phyloP scores from a whole-genome alignment of 2,113 vertebrate genomes.

The Rhea americana region DNA sequence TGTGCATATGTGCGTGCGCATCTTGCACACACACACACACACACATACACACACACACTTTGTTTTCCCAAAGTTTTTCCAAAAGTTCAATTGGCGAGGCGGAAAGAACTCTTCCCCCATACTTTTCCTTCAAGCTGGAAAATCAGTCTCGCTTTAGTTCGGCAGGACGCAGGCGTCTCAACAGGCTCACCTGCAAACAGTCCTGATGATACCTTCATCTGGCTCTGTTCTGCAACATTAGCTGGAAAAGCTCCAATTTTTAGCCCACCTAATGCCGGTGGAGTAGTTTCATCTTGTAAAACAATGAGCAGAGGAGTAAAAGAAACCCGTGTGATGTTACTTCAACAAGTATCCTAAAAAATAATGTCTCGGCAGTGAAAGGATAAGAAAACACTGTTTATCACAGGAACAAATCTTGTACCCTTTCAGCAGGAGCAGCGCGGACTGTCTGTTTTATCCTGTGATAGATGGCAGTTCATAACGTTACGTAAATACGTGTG shows the following conservation, averaged over 20 bases:
- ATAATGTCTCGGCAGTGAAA: not conserved
- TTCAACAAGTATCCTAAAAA: not conserved
- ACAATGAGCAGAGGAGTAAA: not conserved
- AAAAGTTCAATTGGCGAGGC: not conserved
- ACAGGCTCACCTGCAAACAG: not conserved
- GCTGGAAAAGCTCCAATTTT: not conserved
- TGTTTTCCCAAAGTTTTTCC: not conserved
- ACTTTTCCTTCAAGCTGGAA: not conserved
- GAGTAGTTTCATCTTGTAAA: not conserved
- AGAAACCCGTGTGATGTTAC: not conserved
- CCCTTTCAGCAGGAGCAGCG: not conserved
- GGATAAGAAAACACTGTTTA: not conserved
- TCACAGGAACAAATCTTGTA: not conserved
- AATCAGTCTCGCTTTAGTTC: not conserved
- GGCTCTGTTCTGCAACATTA: not conserved
- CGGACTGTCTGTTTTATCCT: not conserved
- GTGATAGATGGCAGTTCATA: not conserved
- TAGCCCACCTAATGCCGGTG: not conserved
- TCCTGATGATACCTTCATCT: not conserved
- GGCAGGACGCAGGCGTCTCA: not conserved
- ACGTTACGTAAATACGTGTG: not conserved
- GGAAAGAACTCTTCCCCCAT: not conserved
- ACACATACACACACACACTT: not conserved
- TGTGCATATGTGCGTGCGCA: not conserved
- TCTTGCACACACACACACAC: not conserved